Percentiles rank a stretch among this genome's conserved stretches.
phyloP scores from a whole-genome alignment of 2,888 invertebrate species.

The Nemurella pictetii region DNA sequence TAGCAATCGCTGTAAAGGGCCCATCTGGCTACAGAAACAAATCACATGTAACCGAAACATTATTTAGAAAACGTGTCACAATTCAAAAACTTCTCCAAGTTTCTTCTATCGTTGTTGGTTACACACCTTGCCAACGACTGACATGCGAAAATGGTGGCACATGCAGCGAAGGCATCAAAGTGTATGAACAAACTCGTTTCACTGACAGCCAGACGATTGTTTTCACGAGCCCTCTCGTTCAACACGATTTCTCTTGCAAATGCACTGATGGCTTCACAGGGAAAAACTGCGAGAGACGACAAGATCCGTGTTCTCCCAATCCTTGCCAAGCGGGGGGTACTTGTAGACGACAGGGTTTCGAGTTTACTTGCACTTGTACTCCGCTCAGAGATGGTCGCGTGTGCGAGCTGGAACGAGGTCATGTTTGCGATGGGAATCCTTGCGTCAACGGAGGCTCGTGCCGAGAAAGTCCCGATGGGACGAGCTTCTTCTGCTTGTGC shows the following conservation, averaged over 20 bases:
- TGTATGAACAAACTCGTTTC: slow-evolving; percentile 70
- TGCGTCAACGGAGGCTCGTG: slow-evolving; percentile 92
- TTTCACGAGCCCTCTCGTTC: slow-evolving; percentile 79
- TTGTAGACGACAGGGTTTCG: slow-evolving; percentile 81
- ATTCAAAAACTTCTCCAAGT: slow-evolving; percentile 66
- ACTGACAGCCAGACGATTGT: slow-evolving; percentile 80
- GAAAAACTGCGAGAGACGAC: slow-evolving; percentile 77
- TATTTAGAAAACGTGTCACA: slow-evolving; percentile 66
- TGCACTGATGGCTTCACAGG: slow-evolving; percentile 86
- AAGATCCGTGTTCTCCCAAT: slow-evolving; percentile 88
- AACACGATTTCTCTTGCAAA: slow-evolving; percentile 76
- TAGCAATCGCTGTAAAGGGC: slow-evolving; percentile 69
- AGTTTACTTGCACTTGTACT: slow-evolving; percentile 83
- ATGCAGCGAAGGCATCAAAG: slow-evolving; percentile 72
- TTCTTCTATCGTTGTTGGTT: slow-evolving; percentile 67
- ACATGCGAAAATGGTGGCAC: slow-evolving; percentile 78
- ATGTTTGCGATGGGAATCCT: slow-evolving; percentile 82
- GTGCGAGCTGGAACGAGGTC: slow-evolving; percentile 82
- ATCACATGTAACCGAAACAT: slow-evolving; percentile 65
- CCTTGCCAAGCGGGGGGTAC: slow-evolving; percentile 85
- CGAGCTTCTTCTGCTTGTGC: slow-evolving; percentile 89
- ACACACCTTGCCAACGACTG: slow-evolving; percentile 71
- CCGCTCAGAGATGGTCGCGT: slow-evolving; percentile 76
- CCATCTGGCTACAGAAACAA: slow-evolving; percentile 61
- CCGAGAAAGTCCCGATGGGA: slow-evolving; percentile 82